These are phyloP conservation scores for Tanytarsus gracilentus DNA, from an alignment of 2,888 invertebrate species.

Conservation along the genomic window DNA sequence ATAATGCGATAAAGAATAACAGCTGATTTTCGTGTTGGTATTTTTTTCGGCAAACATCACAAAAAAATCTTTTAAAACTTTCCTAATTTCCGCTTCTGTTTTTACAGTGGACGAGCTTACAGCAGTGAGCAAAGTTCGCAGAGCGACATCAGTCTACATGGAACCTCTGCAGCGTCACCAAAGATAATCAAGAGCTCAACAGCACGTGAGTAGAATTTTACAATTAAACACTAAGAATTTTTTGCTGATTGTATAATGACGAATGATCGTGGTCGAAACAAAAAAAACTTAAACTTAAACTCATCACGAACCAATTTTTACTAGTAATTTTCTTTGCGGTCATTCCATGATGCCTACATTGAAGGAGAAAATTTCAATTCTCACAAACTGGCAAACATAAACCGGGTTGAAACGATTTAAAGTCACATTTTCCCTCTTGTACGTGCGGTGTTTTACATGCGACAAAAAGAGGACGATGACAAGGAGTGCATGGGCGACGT, in stretches of 20 bases:
- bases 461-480: constrained; percentile 1
- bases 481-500: constrained; percentile 10
- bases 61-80: neutral
- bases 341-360: too few species aligned
- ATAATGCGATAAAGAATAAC: too few species aligned
- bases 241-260: too few species aligned
- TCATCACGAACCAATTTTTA: too few species aligned
- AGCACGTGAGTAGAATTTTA: constrained; percentile 47
- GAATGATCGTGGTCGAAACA: too few species aligned
- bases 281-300: too few species aligned
- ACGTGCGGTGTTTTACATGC: neutral
- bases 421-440: neutral
- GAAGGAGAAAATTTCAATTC: too few species aligned
- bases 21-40: too few species aligned
- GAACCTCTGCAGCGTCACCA: constrained; percentile 32
- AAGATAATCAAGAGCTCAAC: constrained; percentile 34
- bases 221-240: too few species aligned
- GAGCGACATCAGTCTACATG: constrained; percentile 56
- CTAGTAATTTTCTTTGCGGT: too few species aligned
- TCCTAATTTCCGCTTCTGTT: constrained; percentile 29
- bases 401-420: neutral
- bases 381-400: too few species aligned
- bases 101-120: constrained; percentile 42
- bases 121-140: constrained; percentile 57
- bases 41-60: too few species aligned